Conservation (phyloP, 2,113 vertebrate species). For the Helogale parvula region DNA sequence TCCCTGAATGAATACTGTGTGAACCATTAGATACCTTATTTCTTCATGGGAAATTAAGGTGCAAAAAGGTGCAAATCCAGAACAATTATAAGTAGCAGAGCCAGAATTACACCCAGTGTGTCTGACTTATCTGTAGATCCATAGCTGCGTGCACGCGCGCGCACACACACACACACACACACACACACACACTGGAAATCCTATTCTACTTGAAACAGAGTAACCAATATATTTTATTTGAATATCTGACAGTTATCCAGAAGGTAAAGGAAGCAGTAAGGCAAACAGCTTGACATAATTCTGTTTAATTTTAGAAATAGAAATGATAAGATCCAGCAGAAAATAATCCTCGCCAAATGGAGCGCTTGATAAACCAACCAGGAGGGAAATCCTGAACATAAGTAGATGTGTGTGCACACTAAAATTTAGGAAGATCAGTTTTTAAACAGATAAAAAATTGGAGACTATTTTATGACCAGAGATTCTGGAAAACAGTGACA, state of each 20-base stretch:
- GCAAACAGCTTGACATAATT: neutral
- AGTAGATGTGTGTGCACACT: neutral
- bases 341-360: neutral
- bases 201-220: neutral
- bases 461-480: neutral
- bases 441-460: neutral
- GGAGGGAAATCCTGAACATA: neutral
- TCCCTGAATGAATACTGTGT: neutral
- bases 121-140: neutral
- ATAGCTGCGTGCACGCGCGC: neutral
- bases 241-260: neutral
- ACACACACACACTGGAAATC: neutral
- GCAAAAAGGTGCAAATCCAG: neutral
- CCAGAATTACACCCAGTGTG: neutral
- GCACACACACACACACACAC: neutral
- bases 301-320: neutral
- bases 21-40: neutral
- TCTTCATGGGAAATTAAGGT: neutral
- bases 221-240: neutral
- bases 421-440: constrained; percentile 4
- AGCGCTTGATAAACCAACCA: neutral
- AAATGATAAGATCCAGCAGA: neutral
- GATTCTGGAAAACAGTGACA: neutral
- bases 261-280: neutral
- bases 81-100: neutral